Conservation (phyloP, 1,140 invertebrate species). For the Euwallacea fornicatus region DNA sequence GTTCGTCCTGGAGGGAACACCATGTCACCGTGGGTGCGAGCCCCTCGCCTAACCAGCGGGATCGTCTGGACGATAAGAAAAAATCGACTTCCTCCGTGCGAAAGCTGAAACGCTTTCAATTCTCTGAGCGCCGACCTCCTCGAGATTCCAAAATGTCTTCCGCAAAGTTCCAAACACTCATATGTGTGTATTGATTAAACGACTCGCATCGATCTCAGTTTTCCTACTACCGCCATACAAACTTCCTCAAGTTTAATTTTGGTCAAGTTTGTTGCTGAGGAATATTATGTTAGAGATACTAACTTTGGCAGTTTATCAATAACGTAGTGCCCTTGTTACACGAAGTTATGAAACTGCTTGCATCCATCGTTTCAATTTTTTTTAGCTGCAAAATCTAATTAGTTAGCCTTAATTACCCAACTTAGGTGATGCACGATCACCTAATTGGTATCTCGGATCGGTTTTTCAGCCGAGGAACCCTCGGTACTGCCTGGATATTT, state of each 20-base stretch:
- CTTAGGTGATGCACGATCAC: too few species aligned
- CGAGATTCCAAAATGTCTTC: background rate
- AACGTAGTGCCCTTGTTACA: background rate
- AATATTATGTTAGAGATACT: background rate
- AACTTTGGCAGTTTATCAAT: conserved; percentile 1
- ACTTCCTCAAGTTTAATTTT: conserved; percentile 1
- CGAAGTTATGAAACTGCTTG: too few species aligned
- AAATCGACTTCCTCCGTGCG: background rate
- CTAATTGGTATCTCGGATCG: too few species aligned
- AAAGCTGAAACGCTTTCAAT: background rate
- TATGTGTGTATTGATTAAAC: background rate
- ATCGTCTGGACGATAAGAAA: background rate
- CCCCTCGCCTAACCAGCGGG: too few species aligned
- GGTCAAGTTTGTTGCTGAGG: background rate
- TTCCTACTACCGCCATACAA: background rate
- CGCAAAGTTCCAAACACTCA: background rate
- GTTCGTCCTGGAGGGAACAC: too few species aligned
- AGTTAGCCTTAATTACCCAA: background rate
- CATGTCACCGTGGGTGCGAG: too few species aligned
- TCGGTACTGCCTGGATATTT: too few species aligned
- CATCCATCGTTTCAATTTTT: background rate
- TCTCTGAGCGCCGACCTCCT: background rate
- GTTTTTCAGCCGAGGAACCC: too few species aligned
- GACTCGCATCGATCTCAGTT: background rate
- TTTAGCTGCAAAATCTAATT: background rate